Percentiles rank a stretch among this genome's conserved stretches.
These are phyloP conservation scores for Phrynosoma blainvillii DNA, from an alignment of 2,113 vertebrate species.

Conservation along the genomic window DNA sequence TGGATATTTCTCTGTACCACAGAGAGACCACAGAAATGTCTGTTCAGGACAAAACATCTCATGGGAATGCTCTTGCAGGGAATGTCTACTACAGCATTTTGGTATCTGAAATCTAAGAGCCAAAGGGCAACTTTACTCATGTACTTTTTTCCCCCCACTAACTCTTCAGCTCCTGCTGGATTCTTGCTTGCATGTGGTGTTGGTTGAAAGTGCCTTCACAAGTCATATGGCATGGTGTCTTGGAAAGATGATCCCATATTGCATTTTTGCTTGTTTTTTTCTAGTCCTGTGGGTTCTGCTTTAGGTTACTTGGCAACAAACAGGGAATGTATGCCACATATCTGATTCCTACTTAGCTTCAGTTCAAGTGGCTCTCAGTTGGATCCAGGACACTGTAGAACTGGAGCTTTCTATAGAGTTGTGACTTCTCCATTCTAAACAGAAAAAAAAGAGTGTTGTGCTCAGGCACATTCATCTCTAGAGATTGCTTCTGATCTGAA, in stretches of 20 bases:
- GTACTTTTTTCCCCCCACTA: not conserved
- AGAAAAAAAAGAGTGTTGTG: no score
- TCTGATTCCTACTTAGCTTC: not conserved
- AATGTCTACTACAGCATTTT: no score
- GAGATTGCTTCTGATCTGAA: slow-evolving; percentile 8
- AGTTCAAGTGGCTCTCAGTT: not conserved
- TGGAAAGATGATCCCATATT: not conserved
- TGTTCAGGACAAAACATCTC: no score
- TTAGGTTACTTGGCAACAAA: not conserved
- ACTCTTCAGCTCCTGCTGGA: not conserved
- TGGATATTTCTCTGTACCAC: no score
- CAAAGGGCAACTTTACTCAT: no score
- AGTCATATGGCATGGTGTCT: slow-evolving; percentile 16
- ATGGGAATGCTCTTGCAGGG: no score
- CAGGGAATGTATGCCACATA: not conserved
- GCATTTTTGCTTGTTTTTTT: not conserved
- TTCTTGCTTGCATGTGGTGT: no score
- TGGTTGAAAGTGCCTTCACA: not conserved
- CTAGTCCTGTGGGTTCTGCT: not conserved
- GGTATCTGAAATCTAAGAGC: no score
- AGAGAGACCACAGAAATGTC: no score
- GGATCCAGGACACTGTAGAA: not conserved
- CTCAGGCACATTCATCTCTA: not conserved
- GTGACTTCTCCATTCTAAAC: not conserved
- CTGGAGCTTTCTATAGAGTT: not conserved